A percentile compares a stretch with the other conserved stretches of the same genome.
Evolutionary conservation across 2,113 vertebrate genomes (phyloP).

Genomic region (Hippocampus barbouri): DNA sequence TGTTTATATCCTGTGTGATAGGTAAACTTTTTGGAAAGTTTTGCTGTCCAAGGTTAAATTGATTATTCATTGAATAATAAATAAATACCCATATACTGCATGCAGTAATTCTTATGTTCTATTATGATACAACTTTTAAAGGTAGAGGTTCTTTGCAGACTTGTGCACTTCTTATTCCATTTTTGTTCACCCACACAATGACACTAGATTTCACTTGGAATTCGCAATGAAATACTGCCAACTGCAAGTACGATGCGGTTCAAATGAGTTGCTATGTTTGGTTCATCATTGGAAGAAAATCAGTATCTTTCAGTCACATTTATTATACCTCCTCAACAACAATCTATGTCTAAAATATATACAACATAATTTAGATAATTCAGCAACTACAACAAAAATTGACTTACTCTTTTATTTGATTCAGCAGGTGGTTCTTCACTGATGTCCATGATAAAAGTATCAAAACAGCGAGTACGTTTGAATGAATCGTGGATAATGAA

Average conservation of each 20-base stretch:
- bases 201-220: neutral
- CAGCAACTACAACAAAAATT: conserved; percentile 4
- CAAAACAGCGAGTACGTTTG: neutral
- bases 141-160: neutral
- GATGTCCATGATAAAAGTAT: conserved; percentile 37
- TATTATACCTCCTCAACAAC: neutral
- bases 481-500: conserved; percentile 9
- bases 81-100: neutral
- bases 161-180: neutral
- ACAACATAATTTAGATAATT: neutral
- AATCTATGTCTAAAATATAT: neutral
- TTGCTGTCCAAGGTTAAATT: neutral
- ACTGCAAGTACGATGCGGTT: neutral
- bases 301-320: neutral
- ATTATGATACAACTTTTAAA: neutral
- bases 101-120: neutral
- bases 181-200: neutral
- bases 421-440: conserved; percentile 13
- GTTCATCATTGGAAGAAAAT: neutral
- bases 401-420: conserved; percentile 49
- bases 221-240: neutral
- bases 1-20: no score
- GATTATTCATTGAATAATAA: neutral
- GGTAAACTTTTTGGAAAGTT: neutral
- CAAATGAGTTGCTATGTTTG: neutral